These are phyloP conservation scores for Himalopsyche japonica DNA, from an alignment of 2,888 invertebrate genomes.

Conservation along the genomic window DNA sequence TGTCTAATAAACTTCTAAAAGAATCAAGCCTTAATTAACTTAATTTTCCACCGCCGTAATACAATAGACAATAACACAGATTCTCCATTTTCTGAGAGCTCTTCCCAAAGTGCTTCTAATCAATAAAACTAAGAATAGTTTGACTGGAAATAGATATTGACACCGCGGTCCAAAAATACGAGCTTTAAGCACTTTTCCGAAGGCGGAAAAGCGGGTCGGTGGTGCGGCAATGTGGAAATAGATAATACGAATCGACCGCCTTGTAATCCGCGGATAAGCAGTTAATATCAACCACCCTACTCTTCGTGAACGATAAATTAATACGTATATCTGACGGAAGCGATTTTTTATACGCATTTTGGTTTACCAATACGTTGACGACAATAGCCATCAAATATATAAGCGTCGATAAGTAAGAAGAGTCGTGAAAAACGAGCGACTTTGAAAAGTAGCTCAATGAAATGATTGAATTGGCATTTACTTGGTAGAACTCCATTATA, in stretches of 20 bases:
- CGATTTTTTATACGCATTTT: background rate
- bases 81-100: too few relatives aligned
- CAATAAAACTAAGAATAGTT: background rate
- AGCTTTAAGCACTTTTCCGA: background rate
- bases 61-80: too few relatives aligned
- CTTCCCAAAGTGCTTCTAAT: background rate
- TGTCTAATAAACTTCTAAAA: too few relatives aligned
- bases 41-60: too few relatives aligned
- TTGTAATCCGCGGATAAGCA: background rate
- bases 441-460: too few relatives aligned
- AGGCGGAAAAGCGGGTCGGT: background rate
- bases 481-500: too few relatives aligned
- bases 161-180: background rate
- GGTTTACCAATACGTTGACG: background rate
- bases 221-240: background rate
- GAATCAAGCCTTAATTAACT: too few relatives aligned
- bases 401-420: too few relatives aligned
- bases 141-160: background rate
- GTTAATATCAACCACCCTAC: background rate
- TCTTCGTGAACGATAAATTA: background rate
- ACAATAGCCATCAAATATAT: background rate
- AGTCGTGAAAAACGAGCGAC: too few relatives aligned
- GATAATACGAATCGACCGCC: background rate
- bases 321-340: background rate
- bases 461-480: too few relatives aligned